Base-by-base conservation (phyloP, 2,888 invertebrate species). In the Ceramica pisi region DNA sequence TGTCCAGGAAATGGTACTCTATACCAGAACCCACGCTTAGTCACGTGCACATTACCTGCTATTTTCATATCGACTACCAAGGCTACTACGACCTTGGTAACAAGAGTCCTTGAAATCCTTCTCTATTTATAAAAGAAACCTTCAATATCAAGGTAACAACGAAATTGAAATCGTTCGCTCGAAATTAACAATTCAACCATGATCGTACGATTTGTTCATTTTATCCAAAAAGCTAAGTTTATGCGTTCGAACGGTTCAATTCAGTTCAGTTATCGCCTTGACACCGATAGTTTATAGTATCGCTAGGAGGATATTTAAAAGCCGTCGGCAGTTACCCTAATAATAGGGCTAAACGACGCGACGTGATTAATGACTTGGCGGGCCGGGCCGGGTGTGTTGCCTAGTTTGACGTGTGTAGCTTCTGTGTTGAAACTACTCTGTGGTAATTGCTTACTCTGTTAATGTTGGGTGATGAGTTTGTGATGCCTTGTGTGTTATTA, bases 271-370 rank as follows among this genome's bases (percentile, higher is more conserved):
- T 86, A 89, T 87, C 86, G 86, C 86, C 80, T 79, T 85, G 84
- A 84, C 86, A 86, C 80, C 84, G 79, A 84, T 84, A 85, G 81
- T 87, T 88, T 88, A 88, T 87, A 81, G 81, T 81, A 71, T 79
- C 53, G 72, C 61, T 71, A 75, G 70, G 82, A 81, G 87, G 87
- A 90, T 92, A 90, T 92, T 92, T 92, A 90, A 92, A 92, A 91
- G 89, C 89, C 86, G 88, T 89, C 87, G 86, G 88, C 90, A 87
- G 88, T 88, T 89, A 85, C 88, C 89, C 88, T 91, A 91, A 91
- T 92, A 92, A 91, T 88, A 89, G 89, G 83, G 86, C 85, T 85
- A 87, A 89, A 88, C 88, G 90, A 86, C 80, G 85, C 60, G 66
- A 53, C 64, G 88, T 91, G 91, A 91, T 91, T 91, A 91, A 91